Percentiles rank a stretch among this genome's conserved stretches.
These are phyloP conservation scores for Anarrhichthys ocellatus DNA, from an alignment of 2,113 vertebrate species.

Conservation along the genomic window DNA sequence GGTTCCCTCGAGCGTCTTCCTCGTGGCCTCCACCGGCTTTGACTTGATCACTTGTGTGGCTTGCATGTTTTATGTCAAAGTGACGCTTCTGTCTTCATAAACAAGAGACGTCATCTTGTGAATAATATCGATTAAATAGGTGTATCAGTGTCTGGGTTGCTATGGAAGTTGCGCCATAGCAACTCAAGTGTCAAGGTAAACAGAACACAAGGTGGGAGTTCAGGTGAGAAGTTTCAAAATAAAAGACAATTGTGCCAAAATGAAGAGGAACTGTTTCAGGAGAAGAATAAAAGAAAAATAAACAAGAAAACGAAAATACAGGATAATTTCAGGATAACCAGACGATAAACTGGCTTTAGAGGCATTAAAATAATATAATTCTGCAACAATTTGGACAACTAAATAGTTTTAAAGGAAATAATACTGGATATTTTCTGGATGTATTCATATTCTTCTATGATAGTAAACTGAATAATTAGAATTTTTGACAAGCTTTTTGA, in stretches of 20 bases:
- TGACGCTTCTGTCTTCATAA: neutral
- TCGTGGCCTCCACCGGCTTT: conserved; percentile 19
- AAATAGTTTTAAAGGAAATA: neutral
- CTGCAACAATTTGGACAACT: neutral
- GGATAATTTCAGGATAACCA: too few relatives aligned
- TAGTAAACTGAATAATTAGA: neutral
- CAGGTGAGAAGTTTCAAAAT: conserved; percentile 5
- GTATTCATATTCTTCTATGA: neutral
- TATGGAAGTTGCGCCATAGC: conserved; percentile 15
- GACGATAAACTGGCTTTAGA: neutral
- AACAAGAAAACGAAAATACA: too few relatives aligned
- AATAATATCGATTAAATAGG: neutral
- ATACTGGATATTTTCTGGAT: too few relatives aligned
- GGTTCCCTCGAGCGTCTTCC: neutral
- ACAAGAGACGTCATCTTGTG: conserved; percentile 27
- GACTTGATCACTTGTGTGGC: conserved; percentile 45
- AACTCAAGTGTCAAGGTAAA: neutral
- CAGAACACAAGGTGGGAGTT: neutral
- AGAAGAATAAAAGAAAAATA: neutral
- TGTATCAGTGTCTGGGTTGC: conserved; percentile 34
- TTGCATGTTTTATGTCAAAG: conserved; percentile 52
- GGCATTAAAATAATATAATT: neutral
- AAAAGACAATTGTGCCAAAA: neutral
- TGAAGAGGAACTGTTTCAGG: neutral
- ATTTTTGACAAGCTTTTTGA: too few relatives aligned